Percentiles rank a stretch among this genome's conserved stretches.
phyloP scores from a whole-genome alignment of 2,113 vertebrate genomes.

The Galeopterus variegatus region DNA sequence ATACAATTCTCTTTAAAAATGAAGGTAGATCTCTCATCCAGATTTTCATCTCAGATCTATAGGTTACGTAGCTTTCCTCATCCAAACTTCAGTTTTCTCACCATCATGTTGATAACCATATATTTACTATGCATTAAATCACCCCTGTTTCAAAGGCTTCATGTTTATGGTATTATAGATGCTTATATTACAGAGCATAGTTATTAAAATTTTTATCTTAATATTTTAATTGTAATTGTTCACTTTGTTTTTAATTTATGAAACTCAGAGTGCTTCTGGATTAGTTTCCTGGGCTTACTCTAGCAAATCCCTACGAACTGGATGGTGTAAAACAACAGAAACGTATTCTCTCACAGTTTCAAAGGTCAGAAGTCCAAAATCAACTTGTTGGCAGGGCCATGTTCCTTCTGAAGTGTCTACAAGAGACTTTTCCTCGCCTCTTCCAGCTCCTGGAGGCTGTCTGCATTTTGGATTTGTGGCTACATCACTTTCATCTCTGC shows the following conservation, averaged over 20 bases:
- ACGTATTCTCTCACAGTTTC: neutral
- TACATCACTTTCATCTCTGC: neutral
- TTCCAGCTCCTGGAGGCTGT: neutral
- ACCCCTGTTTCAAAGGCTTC: neutral
- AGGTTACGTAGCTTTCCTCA: neutral
- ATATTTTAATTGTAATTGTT: neutral
- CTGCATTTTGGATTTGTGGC: neutral
- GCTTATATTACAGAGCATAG: neutral
- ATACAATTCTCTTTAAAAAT: neutral
- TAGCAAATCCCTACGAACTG: neutral
- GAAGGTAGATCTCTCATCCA: neutral
- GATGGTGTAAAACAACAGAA: neutral
- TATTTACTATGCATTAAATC: neutral
- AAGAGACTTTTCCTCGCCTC: neutral
- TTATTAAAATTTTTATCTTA: neutral
- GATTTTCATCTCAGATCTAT: too few relatives aligned
- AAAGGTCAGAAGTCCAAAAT: neutral
- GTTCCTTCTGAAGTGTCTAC: neutral
- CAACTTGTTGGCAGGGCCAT: neutral
- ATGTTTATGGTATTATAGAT: neutral
- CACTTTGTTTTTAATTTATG: neutral
- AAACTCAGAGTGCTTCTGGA: neutral
- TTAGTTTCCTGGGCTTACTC: neutral
- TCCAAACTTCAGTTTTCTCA: neutral
- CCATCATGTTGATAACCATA: neutral